phyloP scores from a whole-genome alignment of 2,888 invertebrate species.

The Glyphotaelius pellucidus region DNA sequence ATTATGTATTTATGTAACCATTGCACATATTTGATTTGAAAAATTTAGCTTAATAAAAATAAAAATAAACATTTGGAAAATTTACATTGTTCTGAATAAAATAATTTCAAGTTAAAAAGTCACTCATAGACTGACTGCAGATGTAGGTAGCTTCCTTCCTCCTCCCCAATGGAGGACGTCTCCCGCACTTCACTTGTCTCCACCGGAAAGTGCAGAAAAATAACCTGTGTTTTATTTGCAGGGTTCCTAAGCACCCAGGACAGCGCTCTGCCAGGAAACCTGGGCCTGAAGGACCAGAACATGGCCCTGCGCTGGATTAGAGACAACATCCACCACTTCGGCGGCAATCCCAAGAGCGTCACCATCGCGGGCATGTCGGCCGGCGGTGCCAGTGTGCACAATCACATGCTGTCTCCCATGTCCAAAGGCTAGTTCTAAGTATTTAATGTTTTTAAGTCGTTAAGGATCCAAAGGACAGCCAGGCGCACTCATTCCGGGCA shows the following conservation, averaged over 20 bases:
- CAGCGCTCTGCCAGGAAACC: slow-evolving; percentile 82
- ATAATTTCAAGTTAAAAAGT: too few relatives aligned
- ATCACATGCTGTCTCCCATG: slow-evolving; percentile 82
- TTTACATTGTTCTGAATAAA: too few relatives aligned
- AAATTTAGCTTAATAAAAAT: too few relatives aligned
- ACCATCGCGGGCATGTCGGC: slow-evolving; percentile 85
- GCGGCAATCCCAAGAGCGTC: slow-evolving; percentile 83
- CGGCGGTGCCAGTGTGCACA: slow-evolving; percentile 86
- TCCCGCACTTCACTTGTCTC: too few relatives aligned
- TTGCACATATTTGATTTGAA: too few relatives aligned
- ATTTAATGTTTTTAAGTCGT: not conserved
- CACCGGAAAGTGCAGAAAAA: not conserved
- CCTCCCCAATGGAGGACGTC: too few relatives aligned
- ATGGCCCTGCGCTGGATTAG: slow-evolving; percentile 84
- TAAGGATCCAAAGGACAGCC: not conserved
- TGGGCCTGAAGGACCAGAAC: slow-evolving; percentile 85
- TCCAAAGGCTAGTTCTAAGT: slow-evolving; percentile 76
- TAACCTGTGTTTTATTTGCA: slow-evolving; percentile 67
- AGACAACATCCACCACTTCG: slow-evolving; percentile 82
- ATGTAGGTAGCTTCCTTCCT: too few relatives aligned
- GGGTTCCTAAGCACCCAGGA: slow-evolving; percentile 88
- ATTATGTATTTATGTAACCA: too few relatives aligned
- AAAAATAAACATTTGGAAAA: too few relatives aligned
- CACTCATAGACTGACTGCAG: too few relatives aligned
- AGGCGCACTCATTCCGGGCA: too few relatives aligned